Conservation (phyloP, 2,113 vertebrate species). For the Rynchops niger region DNA sequence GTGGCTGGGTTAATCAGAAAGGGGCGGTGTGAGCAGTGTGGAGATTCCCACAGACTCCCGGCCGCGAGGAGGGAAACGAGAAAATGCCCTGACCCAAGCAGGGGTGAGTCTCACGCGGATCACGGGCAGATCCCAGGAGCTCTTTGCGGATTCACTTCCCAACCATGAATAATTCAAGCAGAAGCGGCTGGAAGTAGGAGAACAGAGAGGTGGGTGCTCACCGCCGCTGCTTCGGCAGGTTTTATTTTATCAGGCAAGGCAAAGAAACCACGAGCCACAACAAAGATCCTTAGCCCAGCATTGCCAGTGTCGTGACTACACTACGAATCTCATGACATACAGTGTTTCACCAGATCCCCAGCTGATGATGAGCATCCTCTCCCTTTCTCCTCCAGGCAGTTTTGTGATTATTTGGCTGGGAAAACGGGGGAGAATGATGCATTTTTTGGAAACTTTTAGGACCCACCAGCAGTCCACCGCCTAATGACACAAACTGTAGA, state of each 20-base stretch:
- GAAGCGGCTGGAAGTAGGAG: not conserved
- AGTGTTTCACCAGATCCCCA: not conserved
- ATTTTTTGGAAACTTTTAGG: not conserved
- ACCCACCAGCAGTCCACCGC: not conserved
- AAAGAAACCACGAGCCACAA: not conserved
- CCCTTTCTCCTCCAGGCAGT: not conserved
- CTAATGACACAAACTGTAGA: not conserved
- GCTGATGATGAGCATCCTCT: not conserved
- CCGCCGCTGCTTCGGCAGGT: not conserved
- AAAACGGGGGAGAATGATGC: not conserved
- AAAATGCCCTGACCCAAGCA: constrained; percentile 36
- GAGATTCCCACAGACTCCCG: constrained; percentile 5
- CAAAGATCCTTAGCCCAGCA: not conserved
- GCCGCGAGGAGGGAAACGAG: not conserved
- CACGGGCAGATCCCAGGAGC: constrained; percentile 41
- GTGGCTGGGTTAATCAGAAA: not conserved
- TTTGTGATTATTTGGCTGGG: not conserved
- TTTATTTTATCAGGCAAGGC: not conserved
- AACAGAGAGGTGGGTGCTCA: not conserved
- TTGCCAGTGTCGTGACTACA: not conserved
- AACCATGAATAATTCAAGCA: constrained; percentile 46
- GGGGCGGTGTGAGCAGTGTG: not conserved
- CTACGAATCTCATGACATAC: accelerated
- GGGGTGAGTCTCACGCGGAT: constrained; percentile 20
- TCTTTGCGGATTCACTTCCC: constrained; percentile 44